Conservation (phyloP, 2,113 vertebrate genomes). For the Cavia aperea region DNA sequence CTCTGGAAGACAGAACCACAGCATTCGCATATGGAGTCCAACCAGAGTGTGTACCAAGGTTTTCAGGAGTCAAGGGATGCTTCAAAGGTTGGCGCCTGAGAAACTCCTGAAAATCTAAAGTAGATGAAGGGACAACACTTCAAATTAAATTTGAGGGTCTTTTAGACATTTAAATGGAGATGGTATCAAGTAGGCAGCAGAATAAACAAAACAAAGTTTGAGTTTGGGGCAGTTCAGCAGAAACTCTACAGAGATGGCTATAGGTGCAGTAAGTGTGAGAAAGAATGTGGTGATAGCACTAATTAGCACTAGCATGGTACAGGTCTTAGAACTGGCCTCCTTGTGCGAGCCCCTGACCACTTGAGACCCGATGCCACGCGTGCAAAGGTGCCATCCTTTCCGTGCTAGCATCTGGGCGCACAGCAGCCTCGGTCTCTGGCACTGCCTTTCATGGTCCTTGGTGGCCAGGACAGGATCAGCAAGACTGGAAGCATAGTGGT, state of each 20-base stretch:
- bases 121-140: neutral
- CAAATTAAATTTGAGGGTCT: neutral
- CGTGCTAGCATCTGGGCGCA: neutral
- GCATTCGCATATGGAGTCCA: neutral
- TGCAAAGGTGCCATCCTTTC: neutral
- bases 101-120: neutral
- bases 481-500: neutral
- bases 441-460: neutral
- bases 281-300: neutral
- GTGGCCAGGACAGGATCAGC: fast-evolving
- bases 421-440: neutral
- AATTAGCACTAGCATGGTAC: neutral
- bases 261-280: neutral
- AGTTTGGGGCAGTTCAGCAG: neutral
- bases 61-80: neutral
- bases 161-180: neutral
- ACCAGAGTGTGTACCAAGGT: neutral
- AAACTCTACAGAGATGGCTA: neutral
- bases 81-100: neutral
- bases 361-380: neutral
- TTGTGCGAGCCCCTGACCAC: neutral
- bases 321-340: neutral
- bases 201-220: neutral
- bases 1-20: neutral
- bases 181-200: neutral